A percentile compares a stretch with the other conserved stretches of the same genome.
Conservation (phyloP, 2,888 invertebrate species). For the Zonitis immaculata region DNA sequence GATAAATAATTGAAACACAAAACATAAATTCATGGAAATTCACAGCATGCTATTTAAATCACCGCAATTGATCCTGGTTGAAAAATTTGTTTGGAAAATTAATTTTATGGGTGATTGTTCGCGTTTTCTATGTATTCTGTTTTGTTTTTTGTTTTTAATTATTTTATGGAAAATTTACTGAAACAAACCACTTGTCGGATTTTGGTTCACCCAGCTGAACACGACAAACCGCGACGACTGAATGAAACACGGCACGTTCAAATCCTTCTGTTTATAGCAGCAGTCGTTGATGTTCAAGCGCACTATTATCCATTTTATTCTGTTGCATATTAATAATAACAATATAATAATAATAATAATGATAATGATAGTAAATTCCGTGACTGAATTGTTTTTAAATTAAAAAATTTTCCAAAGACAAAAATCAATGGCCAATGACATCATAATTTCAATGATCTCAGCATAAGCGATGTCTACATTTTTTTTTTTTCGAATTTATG, state of each 20-base stretch:
- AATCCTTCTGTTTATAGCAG: slow-evolving; percentile 19
- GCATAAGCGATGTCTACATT: not conserved
- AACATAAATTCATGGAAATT: too few relatives aligned
- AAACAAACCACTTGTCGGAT: slow-evolving; percentile 19
- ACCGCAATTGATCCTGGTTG: not conserved
- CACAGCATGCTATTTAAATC: not conserved
- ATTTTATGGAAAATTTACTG: slow-evolving; percentile 7
- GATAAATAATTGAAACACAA: not conserved
- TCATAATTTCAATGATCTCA: not conserved
- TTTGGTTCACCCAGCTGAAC: slow-evolving; percentile 14
- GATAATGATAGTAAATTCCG: not conserved
- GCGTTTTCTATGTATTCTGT: not conserved
- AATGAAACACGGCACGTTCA: slow-evolving; percentile 20
- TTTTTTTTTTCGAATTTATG: not conserved
- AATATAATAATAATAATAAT: not conserved
- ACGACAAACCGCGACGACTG: slow-evolving; percentile 25
- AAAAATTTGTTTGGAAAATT: too few relatives aligned
- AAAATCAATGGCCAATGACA: not conserved
- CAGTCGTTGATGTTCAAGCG: slow-evolving; percentile 16
- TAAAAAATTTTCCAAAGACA: not conserved
- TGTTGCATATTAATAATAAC: slow-evolving; percentile 7
- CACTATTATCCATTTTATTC: slow-evolving; percentile 7
- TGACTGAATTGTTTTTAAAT: too few relatives aligned
- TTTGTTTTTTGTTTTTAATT: too few relatives aligned
- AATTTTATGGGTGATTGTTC: not conserved